Evolutionary conservation across 2,888 invertebrate species (phyloP).

Genomic region (Caenorhabditis sp.): DNA sequence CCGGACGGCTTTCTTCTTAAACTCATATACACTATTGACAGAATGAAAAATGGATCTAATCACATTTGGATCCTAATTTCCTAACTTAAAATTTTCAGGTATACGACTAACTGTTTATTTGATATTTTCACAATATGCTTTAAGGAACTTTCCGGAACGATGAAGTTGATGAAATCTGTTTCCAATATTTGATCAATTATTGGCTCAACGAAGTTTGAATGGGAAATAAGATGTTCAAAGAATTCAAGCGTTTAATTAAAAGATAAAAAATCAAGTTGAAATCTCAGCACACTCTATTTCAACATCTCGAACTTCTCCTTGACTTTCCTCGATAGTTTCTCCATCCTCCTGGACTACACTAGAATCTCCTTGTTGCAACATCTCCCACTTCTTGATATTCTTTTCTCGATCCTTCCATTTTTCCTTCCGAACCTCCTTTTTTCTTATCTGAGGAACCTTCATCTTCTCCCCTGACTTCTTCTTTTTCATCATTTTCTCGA

Average conservation of each 20-base stretch:
- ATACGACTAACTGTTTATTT: too few species aligned
- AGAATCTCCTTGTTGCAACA: neutral
- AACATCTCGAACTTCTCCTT: neutral
- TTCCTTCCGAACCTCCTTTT: neutral
- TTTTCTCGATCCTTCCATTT: conserved; percentile 8
- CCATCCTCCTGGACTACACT: neutral
- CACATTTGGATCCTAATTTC: too few species aligned
- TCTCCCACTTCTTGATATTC: conserved; percentile 6
- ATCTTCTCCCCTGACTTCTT: neutral
- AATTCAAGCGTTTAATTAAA: neutral
- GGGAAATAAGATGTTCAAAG: too few species aligned
- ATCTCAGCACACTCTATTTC: neutral
- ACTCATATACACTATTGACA: too few species aligned
- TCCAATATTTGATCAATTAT: too few species aligned
- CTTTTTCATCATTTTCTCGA: neutral
- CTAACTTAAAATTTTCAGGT: too few species aligned
- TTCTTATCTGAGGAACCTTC: neutral
- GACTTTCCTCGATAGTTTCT: neutral
- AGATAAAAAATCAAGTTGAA: neutral
- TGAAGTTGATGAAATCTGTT: too few species aligned
- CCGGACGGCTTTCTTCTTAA: too few species aligned
- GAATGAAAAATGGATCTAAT: too few species aligned
- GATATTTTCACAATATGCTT: too few species aligned
- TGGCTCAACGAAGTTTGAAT: too few species aligned
- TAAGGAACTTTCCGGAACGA: too few species aligned